A percentile compares a stretch with the other conserved stretches of the same genome.
Evolutionary conservation across 1,140 invertebrate species (phyloP).

Genomic region (Bombus impatiens): DNA sequence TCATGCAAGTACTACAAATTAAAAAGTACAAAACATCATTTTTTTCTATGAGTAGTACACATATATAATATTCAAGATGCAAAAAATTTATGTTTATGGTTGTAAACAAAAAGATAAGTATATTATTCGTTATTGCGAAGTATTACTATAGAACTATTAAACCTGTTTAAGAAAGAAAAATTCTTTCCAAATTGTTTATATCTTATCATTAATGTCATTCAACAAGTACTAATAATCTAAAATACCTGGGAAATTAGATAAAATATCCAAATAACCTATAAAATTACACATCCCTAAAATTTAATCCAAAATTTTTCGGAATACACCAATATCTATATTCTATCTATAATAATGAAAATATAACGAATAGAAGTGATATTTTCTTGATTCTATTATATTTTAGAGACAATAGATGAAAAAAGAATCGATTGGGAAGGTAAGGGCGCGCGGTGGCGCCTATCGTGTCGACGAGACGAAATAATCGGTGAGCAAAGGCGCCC

Average conservation of each 20-base stretch:
- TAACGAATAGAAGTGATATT: background rate
- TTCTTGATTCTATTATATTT: background rate
- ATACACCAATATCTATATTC: background rate
- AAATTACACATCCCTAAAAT: background rate
- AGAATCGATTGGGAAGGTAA: background rate
- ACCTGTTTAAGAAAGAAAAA: background rate
- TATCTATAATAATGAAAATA: background rate
- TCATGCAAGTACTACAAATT: background rate
- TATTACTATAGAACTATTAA: background rate
- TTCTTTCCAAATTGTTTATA: background rate
- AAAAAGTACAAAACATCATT: background rate
- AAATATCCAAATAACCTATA: background rate
- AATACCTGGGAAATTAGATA: background rate
- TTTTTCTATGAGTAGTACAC: background rate
- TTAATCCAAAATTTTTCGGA: background rate
- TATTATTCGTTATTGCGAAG: background rate
- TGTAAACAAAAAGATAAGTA: background rate
- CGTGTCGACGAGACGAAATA: constrained; percentile 37
- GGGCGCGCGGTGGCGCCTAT: constrained; percentile 16
- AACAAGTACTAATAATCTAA: background rate
- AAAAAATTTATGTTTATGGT: background rate
- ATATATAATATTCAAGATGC: background rate
- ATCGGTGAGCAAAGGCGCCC: constrained; percentile 62
- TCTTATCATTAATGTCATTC: background rate
- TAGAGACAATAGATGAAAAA: background rate